Evolutionary conservation across 1,140 invertebrate species (phyloP), one percentile per base, ranked within the genome.

Genomic region (Chymomyza costata): DNA sequence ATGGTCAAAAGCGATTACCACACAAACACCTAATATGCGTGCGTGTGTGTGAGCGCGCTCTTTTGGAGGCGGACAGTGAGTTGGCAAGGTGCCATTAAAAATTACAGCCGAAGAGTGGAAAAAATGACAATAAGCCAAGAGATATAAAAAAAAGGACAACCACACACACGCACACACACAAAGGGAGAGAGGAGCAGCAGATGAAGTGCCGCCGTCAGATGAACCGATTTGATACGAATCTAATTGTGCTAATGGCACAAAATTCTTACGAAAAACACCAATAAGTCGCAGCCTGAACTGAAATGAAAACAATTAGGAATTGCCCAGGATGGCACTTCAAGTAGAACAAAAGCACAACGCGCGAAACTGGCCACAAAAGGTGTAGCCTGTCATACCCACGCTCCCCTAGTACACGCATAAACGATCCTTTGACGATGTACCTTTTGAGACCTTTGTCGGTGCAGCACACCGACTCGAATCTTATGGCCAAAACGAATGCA

Each of bases 61-160:
- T 50, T 58, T 66, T 59, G 62, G 51, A 65, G 78, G 78, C 78
- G 78, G 78, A 82, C 78, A 73, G 66, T 80, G 68, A 82, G 63
- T 71, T 82, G 78, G 78, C 78, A 78, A 82, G 78, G 78, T 82
- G 78, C 67, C 71, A 82, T 82, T 82, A 82, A 82, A 82, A 78
- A 82, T 82, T 82, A 82, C 70, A 76, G 50, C 53, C 68, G 39
- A 63, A 61, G 61, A 52, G 50, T 48, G 34, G 50, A 67, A 66
- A 55, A 69, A 70, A 81, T 70, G 78, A 68, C 66, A 82, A 74
- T 68, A 81, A 80, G 58, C 53, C 53, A 52, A 7, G 2, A 10
- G 21, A 8, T 10, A 45, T 18, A 47, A 21, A 31, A 46, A 41
- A 46, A 73, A 47, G 61, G 65, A 76, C 62, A 67, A 66, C 52